phyloP scores from a whole-genome alignment of 2,797 vertebrate genomes.

The Toxotes lorentzi region DNA sequence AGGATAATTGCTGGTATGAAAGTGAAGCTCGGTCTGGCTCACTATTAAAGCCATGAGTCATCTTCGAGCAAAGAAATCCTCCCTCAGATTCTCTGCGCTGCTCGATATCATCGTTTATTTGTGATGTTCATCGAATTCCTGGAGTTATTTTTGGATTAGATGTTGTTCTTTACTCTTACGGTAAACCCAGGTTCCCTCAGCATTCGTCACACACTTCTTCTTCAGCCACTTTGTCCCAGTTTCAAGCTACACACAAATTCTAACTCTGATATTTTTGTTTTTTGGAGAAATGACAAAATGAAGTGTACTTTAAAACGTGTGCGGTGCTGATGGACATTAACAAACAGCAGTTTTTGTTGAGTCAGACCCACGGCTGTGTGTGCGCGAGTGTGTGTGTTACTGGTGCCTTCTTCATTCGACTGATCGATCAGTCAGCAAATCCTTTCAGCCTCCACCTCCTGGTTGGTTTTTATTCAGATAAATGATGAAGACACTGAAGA shows the following conservation, averaged over 20 bases:
- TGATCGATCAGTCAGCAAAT: no score
- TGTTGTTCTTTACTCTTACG: constrained; percentile 19
- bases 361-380: no score
- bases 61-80: constrained; percentile 6
- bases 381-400: no score
- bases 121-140: background rate
- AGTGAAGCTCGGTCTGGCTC: constrained; percentile 57
- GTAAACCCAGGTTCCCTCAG: constrained; percentile 11
- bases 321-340: no score
- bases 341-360: no score
- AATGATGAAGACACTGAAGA: no score
- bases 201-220: no score
- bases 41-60: constrained; percentile 63
- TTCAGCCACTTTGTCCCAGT: constrained; percentile 5
- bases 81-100: constrained; percentile 23
- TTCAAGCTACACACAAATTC: background rate
- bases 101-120: constrained; percentile 16
- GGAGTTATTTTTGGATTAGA: constrained; percentile 18
- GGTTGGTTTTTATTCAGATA: no score
- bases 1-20: constrained; percentile 61
- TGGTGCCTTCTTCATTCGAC: no score
- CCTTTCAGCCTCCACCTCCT: no score
- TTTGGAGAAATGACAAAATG: background rate
- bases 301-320: background rate
- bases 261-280: background rate